Base-by-base conservation (phyloP, 2,888 invertebrate species). In the Idaea biselata region DNA sequence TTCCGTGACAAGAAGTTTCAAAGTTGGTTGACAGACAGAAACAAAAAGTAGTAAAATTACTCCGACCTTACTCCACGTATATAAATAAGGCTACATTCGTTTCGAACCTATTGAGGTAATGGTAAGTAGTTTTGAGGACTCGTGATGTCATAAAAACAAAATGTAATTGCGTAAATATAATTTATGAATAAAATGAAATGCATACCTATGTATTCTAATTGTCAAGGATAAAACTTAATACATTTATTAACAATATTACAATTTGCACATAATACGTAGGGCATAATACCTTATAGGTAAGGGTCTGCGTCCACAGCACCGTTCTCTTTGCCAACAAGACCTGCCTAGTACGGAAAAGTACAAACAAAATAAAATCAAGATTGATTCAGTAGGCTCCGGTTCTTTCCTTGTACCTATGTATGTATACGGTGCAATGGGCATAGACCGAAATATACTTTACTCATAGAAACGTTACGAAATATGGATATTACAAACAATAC, bases 191-290 rank as follows among this genome's bases (percentile, higher is more conserved):
- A 59, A 60, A 31, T 31, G 16, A 14, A 58, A 44, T 58, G 32
- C n/a, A 16, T 32, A 32, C 1, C n/a, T 16, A 14, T 25, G 25
- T 25, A 25, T 31, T 55, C 60, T 65, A 69, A 65, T 69, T 61
- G 66, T 71, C 64, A 63, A 62, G 66, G 73, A 68, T 73, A 69
- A 55, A 66, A 65, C 65, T 64, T 72, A 74, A 53, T 60, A 58
- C 60, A 67, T 61, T 65, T 3, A 58, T 31, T 14, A 58, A 58
- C 44, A 60, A 60, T 54, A 55, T 18, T 60, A 60, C 25, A 44
- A 44, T 44, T 44, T 44, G 44, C 44, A 44, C 44, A 44, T 25
- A 44, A 44, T 44, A 44, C 44, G 44, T 44, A 44, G 44, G 44
- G 6, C 44, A n/a, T n/a, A n/a, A n/a, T n/a, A n/a, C 11, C 44